Base-by-base conservation (phyloP, 1,140 invertebrate species). In the Antheraea pernyi region DNA sequence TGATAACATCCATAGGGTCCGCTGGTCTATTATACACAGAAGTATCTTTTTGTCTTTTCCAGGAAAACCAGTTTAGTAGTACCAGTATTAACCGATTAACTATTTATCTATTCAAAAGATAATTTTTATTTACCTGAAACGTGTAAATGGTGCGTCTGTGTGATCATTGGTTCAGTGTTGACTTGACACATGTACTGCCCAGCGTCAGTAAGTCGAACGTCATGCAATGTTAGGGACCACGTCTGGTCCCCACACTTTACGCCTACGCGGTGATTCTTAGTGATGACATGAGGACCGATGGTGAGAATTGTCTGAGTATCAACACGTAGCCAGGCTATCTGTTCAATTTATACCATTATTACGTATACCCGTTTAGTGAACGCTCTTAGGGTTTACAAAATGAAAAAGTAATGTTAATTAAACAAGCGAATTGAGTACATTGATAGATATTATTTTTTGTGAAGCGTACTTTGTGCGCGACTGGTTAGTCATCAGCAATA, bases 121-220 rank as follows among this genome's bases (percentile, higher is more conserved):
- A 13, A 30, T 30, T 61, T 0, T 61, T 39, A 87, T 94, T 94
- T 89, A 97, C 97, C 96, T 76, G 97, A 96, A 60, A 98, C 96
- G 79, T 97, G 95, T 39, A 98, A 91, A 83, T 96, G 96, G 9
- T 97, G 97, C 59, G 96, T 94, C 92, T 97, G 96, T 81, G 95
- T 97, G 77, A 96, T 97, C 96, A 98, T 98, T 0, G 97, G 96
- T 81, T 97, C 96, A 0, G 97, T 98, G 86, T 98, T 98, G 76
- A 98, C 96, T 92, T 97, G 96, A 84, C 96, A 97, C 96, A 97
- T 97, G 88, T 97, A 96, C 88, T 94, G 95, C 8, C 96, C 97
- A n/a, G 94, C 93, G 84, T 97, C 97, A 1, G 94, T 90, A 77
- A 95, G 94, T 39, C 94, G 93, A 0, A 97, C 95, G 75, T 97